Evolutionary conservation across 2,113 vertebrate genomes (phyloP), one percentile per base, ranked within the genome.

Genomic region (Megaceryle torquata): DNA sequence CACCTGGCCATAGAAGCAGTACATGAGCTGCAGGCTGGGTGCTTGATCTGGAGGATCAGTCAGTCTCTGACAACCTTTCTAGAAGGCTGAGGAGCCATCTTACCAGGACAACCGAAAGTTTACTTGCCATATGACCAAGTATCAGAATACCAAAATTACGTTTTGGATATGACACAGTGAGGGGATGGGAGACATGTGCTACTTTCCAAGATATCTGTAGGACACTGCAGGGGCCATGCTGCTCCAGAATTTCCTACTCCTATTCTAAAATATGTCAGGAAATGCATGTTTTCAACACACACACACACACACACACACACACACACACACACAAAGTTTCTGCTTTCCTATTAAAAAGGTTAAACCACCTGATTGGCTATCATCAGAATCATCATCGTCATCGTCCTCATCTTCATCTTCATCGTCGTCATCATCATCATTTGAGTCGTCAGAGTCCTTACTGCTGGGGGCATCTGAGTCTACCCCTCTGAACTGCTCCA

Each of bases 401-500:
- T 99, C 99, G 0, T 99, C 98, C 44, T 99, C 98, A 48, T 99
- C 98, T 24, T 99, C 99, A 51, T 98, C 98, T 22, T 99, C 99
- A 4, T 99, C 99, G 3, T 99, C 99, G 2, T 99, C 98, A 9
- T 99, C 99, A 4, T 99, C 99, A 74, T 98, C 99, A 80, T 98
- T 98, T 20, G 99, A 99, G 94, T 99, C 98, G 20, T 99, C 99
- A 5, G 99, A 99, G 96, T 99, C 98, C 97, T 99, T 99, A 97
- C 98, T 99, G 97, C 99, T 99, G 86, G 98, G 98, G 94, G 98
- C 98, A 74, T 99, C 99, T 46, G 99, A 98, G 98, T 99, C 99
- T 26, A 97, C 97, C 90, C 98, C 98, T 96, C 98, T 97, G 91
- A 99, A 98, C n/a, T 98, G 97, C 82, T 99, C 98, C 86, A 97